Conservation (phyloP, 2,797 vertebrate species). For the Micromesistius poutassou region DNA sequence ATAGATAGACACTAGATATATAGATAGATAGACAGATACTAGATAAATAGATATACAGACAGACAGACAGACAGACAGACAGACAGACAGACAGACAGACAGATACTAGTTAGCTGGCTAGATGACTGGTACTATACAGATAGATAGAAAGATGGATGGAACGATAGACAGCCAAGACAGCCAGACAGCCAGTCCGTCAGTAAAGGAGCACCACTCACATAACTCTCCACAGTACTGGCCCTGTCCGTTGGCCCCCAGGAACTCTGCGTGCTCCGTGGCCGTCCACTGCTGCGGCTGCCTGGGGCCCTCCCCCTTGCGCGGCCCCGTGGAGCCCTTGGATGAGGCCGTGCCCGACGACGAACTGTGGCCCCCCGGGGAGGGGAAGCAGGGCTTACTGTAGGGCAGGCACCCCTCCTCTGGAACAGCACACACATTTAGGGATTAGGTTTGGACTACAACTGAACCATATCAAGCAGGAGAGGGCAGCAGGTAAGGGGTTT, state of each 20-base stretch:
- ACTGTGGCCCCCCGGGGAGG: conserved; percentile 93
- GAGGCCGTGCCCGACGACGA: conserved; percentile 91
- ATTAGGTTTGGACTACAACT: neutral
- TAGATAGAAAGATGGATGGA: neutral
- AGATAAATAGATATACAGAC: no score
- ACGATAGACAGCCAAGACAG: neutral
- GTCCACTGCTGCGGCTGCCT: conserved; percentile 87
- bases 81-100: neutral
- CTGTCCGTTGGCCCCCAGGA: conserved; percentile 88
- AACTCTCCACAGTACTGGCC: conserved; percentile 95
- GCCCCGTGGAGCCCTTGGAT: conserved; percentile 96
- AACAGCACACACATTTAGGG: conserved; percentile 37
- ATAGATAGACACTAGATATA: neutral
- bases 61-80: no score
- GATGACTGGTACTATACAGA: neutral
- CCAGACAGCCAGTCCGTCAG: neutral
- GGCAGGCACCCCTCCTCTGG: conserved; percentile 91
- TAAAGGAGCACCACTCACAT: conserved; percentile 78
- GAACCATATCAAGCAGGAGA: neutral
- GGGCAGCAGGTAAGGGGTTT: neutral
- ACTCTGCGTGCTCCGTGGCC: conserved; percentile 87
- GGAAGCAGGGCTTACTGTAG: conserved; percentile 95
- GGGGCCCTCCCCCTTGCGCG: conserved; percentile 87
- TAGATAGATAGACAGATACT: neutral
- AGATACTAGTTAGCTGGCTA: no score